Percentiles rank a stretch among this genome's conserved stretches.
These are phyloP conservation scores for Aurelia sp. DNA, from an alignment of 30 jellyfish, hydroid and myxozoan genomes.

Conservation along the genomic window DNA sequence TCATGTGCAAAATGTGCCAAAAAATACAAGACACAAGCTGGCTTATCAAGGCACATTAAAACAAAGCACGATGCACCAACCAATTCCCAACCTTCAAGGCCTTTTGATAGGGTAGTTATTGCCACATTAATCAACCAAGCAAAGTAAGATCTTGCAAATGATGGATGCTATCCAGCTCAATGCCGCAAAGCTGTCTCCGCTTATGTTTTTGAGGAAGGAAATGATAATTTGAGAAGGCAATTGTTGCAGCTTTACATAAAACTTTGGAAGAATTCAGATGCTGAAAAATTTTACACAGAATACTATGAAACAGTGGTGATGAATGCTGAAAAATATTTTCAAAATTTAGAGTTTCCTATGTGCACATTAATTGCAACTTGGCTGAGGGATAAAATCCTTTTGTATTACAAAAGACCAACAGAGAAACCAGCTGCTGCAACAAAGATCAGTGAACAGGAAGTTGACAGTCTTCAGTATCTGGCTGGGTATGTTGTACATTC, in stretches of 20 bases:
- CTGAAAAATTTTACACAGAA: background rate
- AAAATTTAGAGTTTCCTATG: constrained; percentile 32
- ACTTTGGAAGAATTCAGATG: constrained; percentile 6
- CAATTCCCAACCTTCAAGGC: constrained; percentile 12
- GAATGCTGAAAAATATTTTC: constrained; percentile 37
- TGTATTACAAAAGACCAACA: background rate
- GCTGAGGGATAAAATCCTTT: background rate
- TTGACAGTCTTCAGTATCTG: constrained; percentile 38
- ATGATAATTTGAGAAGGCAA: background rate
- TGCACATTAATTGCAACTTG: constrained; percentile 39
- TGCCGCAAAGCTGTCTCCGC: background rate
- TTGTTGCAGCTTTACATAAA: constrained; percentile 3
- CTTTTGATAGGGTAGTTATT: constrained; percentile 13
- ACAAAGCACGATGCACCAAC: constrained; percentile 21
- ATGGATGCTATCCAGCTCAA: constrained; percentile 29
- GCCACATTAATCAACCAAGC: constrained; percentile 22
- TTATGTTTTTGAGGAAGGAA: background rate
- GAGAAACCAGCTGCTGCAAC: constrained; percentile 38
- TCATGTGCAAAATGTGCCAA: constrained; percentile 10
- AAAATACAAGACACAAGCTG: constrained; percentile 48
- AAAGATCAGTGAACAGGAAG: constrained; percentile 28
- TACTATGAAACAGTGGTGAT: constrained; percentile 9
- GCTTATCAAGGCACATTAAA: constrained; percentile 31
- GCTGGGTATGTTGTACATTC: constrained; percentile 60
- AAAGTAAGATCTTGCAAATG: constrained; percentile 37